These are phyloP conservation scores for Varecia variegata DNA, from an alignment of 2,797 vertebrate species.

Conservation along the genomic window DNA sequence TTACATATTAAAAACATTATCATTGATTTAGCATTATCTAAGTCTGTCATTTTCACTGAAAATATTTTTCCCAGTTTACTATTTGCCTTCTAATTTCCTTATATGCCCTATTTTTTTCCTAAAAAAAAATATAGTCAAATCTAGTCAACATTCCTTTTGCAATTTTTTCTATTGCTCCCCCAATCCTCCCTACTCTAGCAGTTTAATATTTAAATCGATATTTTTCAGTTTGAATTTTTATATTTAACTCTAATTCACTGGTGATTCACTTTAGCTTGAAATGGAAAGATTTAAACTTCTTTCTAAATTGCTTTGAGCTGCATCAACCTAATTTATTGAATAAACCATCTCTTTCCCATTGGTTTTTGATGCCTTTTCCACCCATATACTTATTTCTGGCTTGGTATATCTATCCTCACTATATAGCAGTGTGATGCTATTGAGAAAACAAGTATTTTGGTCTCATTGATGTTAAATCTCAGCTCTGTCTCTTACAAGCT, in stretches of 20 bases:
- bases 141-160: neutral
- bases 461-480: neutral
- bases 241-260: slow-evolving; percentile 32
- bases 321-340: neutral
- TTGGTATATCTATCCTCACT: neutral
- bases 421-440: neutral
- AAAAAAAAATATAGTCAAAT: neutral
- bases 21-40: neutral
- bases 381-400: neutral
- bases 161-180: neutral
- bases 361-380: neutral
- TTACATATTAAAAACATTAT: neutral
- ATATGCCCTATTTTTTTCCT: neutral
- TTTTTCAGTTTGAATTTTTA: slow-evolving; percentile 8
- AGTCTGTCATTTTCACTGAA: neutral
- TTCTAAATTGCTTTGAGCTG: neutral
- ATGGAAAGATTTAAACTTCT: neutral
- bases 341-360: neutral
- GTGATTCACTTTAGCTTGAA: neutral
- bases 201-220: slow-evolving; percentile 34
- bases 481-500: neutral
- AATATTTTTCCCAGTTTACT: neutral
- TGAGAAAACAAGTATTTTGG: neutral
- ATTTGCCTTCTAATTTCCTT: neutral
- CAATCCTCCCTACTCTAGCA: neutral